A percentile compares a stretch with the other conserved stretches of the same genome.
Conservation (phyloP, 2,888 invertebrate genomes). For the Apotomis turbidana region DNA sequence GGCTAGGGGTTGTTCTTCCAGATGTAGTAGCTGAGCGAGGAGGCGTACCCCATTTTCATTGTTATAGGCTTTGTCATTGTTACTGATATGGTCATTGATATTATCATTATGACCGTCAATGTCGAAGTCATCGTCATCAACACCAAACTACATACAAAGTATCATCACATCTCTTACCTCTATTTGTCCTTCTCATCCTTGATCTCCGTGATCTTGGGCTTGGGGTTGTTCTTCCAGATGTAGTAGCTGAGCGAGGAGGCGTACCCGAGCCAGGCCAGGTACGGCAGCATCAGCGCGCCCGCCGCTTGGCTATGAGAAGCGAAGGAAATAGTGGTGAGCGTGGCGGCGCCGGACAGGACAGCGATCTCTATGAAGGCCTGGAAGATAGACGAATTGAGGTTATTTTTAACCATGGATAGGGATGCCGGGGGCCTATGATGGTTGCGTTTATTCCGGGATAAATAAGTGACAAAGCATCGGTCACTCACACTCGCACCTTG, state of each 20-base stretch:
- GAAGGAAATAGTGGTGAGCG: conserved; percentile 67
- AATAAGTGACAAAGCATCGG: no score
- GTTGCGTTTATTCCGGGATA: no score
- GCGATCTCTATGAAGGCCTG: conserved; percentile 75
- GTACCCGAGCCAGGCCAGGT: conserved; percentile 72
- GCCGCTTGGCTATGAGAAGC: conserved; percentile 60
- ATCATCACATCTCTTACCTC: conserved; percentile 44
- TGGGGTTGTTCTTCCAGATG: conserved; percentile 74
- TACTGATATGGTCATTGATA: no score
- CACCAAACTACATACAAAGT: no score
- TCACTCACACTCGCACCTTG: no score
- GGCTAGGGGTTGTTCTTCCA: conserved; percentile 74
- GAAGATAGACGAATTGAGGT: conserved; percentile 1
- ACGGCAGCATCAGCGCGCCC: conserved; percentile 65
- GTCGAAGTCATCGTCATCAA: not conserved
- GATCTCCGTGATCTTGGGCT: conserved; percentile 51
- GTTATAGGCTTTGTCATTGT: no score
- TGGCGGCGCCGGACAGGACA: conserved; percentile 63
- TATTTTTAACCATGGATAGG: no score
- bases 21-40: conserved; percentile 66
- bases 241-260: conserved; percentile 67
- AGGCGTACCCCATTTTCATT: conserved; percentile 56
- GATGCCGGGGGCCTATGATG: no score
- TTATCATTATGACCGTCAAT: not conserved
- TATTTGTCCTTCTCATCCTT: conserved; percentile 56